Percentiles rank a stretch among this genome's conserved stretches.
Evolutionary conservation across 2,113 vertebrate species (phyloP).

Genomic region (Heterotilapia buettikoferi): DNA sequence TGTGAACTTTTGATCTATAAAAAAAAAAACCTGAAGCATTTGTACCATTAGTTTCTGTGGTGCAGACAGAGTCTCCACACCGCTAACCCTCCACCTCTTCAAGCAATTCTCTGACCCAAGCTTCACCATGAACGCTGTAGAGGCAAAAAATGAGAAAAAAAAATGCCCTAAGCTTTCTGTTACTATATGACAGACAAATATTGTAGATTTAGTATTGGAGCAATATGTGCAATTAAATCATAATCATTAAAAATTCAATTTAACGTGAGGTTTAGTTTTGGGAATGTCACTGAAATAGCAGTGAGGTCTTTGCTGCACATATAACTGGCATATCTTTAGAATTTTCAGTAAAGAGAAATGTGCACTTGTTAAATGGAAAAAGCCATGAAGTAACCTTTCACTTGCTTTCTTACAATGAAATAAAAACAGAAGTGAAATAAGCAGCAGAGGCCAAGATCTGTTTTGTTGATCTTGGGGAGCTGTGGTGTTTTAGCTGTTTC

Average conservation of each 20-base stretch:
- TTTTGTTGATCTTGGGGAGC: background rate
- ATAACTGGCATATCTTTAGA: background rate
- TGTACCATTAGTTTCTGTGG: background rate
- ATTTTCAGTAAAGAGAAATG: background rate
- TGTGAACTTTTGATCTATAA: background rate
- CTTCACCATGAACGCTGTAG: background rate
- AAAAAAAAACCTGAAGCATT: background rate
- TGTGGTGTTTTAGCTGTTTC: background rate
- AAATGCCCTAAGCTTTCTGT: too few relatives aligned
- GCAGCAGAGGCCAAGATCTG: background rate
- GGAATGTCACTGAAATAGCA: background rate
- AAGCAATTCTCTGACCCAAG: background rate
- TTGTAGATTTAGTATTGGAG: background rate
- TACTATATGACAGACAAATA: background rate
- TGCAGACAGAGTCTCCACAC: background rate
- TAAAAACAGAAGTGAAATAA: background rate
- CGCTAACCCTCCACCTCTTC: background rate
- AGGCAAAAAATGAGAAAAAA: background rate
- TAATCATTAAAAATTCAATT: background rate
- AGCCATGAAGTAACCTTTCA: background rate
- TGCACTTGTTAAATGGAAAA: constrained; percentile 4
- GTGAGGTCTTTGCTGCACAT: background rate
- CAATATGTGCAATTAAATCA: background rate
- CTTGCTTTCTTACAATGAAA: background rate
- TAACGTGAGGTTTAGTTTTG: background rate